Base-by-base conservation (phyloP, 64 coral and sea anemone genomes). In the Montipora sp. region DNA sequence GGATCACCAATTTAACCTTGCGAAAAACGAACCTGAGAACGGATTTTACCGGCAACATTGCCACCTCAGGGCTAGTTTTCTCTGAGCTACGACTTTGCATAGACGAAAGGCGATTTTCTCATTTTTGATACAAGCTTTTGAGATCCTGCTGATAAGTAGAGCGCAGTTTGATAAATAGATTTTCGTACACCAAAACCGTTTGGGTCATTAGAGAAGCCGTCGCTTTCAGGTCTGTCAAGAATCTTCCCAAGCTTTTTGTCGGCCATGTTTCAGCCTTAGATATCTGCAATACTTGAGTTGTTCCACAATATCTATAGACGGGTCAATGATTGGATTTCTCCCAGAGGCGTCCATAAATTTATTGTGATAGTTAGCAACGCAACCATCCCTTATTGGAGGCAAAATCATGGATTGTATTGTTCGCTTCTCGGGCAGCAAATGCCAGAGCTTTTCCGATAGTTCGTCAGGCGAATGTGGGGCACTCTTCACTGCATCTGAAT, bases 391-490 rank as follows among this genome's bases (percentile, higher is more conserved):
- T 71, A 85, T 85, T 19, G 82, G 82, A 47, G 82, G 82, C 13
- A 85, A 63, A 71, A 85, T 85, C 82, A 85, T 85, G 14, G 82
- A 85, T 49, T 85, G 82, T 71, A 85, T 85, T 16, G 61, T 85
- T 0, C 65, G 82, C 19, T 85, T 72, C 47, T 85, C 82, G 2
- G 82, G 82, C 11, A 67, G 47, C 15, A 85, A 22, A 71, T 85
- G 44, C 47, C 65, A 47, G 49, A 85, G 63, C 10, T 85, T 85
- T 51, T 47, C 51, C 3, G 82, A 49, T 0, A 85, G 43, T 85
- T 85, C 82, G 20, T 85, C 82, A 9, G 82, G 63, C 19, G 82
- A 85, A 21, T 16, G 8, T 12, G 61, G 82, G 18, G 82, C 65
- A 4, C 82, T 85, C 48, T 72, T 85, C 3, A 10, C 15, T 5